These are phyloP conservation scores for Arbacia lixula DNA, from an alignment of 53 echinoderm and acorn worm genomes.

Conservation along the genomic window DNA sequence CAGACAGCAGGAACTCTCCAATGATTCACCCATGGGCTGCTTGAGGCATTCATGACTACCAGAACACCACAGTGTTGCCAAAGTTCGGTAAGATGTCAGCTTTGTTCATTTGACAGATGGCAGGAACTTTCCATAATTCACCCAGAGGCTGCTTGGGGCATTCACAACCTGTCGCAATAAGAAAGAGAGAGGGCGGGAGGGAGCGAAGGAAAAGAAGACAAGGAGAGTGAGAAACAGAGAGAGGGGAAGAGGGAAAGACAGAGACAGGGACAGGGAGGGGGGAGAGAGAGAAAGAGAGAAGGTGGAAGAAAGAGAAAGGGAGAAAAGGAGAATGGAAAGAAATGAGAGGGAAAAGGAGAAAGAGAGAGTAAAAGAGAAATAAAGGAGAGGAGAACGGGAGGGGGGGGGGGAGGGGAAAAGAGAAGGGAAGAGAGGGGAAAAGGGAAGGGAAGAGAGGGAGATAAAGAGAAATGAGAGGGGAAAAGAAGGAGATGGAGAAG, in stretches of 20 bases:
- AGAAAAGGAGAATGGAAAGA: neutral
- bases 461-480: no score
- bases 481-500: no score
- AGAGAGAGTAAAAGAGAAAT: no score
- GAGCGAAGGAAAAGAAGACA: neutral
- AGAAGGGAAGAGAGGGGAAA: no score
- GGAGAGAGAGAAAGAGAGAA: neutral
- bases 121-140: constrained; percentile 83
- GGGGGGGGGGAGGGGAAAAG: no score
- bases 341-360: no score
- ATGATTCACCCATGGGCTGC: constrained; percentile 78
- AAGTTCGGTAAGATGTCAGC: no score
- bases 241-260: neutral
- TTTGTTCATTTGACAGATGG: constrained; percentile 59
- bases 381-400: no score
- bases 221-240: neutral
- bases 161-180: constrained; percentile 69
- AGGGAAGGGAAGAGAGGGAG: no score
- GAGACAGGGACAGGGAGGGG: neutral
- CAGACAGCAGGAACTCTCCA: neutral
- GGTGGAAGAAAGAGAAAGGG: neutral
- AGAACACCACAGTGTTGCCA: no score
- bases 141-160: constrained; percentile 81
- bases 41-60: constrained; percentile 78
- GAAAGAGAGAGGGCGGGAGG: neutral